Evolutionary conservation across 2,888 invertebrate species (phyloP), one percentile per base, ranked within the genome.

Genomic region (Harpalus rubripes): DNA sequence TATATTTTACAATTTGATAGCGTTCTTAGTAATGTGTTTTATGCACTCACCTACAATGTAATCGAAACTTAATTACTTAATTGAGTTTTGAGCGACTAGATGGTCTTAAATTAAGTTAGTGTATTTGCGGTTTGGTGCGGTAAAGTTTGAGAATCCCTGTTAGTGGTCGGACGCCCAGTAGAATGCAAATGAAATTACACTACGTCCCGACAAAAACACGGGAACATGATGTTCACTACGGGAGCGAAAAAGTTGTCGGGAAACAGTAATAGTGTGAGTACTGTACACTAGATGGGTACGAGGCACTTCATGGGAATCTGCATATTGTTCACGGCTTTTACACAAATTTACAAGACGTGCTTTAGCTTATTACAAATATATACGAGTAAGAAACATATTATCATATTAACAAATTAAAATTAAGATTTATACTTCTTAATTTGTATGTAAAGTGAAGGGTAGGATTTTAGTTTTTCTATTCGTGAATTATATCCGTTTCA

Each of bases 181-280:
- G 83, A 83, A 83, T 83, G 76, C 61, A 83, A 83, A 83, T 83
- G 76, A 83, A 83, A 83, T 83, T 83, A 83, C 44, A 52, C 12
- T 52, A 52, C 76, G 41, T 74, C 44, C 72, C 15, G 72, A 18
- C 72, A 74, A 74, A 74, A 74, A 74, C 72, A 74, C 44, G 44
- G 44, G 44, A 74, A 74, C 72, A 74, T 44, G 41, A 12, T 72
- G 72, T 72, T 44, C 22, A 22, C 18, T 44, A 74, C 72, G 44
- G 8, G 16, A 44, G 10, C 72, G 44, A 74, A 74, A 74, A 74
- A 74, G 44, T 74, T 74, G 16, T 12, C 44, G 12, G 44, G 44
- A 12, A 52, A 52, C 44, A 52, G 12, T 59, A 8, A 59, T 15
- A 32, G 44, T 12, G 44, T 12, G 44, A 52, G 44, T 8, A 44